Evolutionary conservation across 1,140 invertebrate genomes (phyloP).

Genomic region (Eriosoma lanigerum): DNA sequence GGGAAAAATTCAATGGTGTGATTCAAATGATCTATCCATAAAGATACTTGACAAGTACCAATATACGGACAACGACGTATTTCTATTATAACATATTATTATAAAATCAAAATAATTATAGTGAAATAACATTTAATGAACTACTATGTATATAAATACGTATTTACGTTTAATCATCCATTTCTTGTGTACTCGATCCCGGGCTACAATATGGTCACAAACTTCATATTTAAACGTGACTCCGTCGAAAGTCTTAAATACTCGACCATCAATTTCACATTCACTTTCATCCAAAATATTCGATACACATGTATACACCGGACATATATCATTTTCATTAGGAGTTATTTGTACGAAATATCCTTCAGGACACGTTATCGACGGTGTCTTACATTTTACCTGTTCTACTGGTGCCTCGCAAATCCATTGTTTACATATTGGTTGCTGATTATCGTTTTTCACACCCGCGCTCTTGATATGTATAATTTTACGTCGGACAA

Average conservation of each 20-base stretch:
- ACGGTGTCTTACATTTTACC: conserved; percentile 24
- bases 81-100: no score
- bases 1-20: conserved; percentile 66
- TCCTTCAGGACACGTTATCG: conserved; percentile 16
- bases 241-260: conserved; percentile 77
- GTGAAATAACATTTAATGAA: not conserved
- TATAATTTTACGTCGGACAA: conserved; percentile 1
- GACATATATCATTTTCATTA: conserved; percentile 55
- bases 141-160: not conserved
- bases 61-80: conserved; percentile 65
- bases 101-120: not conserved
- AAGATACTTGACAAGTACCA: conserved; percentile 62
- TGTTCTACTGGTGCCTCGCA: conserved; percentile 39
- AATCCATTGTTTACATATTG: conserved; percentile 48
- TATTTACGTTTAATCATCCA: conserved; percentile 70
- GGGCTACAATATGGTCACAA: conserved; percentile 75
- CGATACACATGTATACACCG: conserved; percentile 65
- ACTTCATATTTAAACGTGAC: conserved; percentile 75
- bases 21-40: conserved; percentile 64
- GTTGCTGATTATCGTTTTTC: conserved; percentile 22
- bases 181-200: conserved; percentile 65
- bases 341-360: conserved; percentile 40
- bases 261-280: conserved; percentile 73
- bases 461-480: not conserved
- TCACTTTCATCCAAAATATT: conserved; percentile 63